Base-by-base conservation (phyloP, 2,888 invertebrate genomes). In the Dysmachus trigonus region DNA sequence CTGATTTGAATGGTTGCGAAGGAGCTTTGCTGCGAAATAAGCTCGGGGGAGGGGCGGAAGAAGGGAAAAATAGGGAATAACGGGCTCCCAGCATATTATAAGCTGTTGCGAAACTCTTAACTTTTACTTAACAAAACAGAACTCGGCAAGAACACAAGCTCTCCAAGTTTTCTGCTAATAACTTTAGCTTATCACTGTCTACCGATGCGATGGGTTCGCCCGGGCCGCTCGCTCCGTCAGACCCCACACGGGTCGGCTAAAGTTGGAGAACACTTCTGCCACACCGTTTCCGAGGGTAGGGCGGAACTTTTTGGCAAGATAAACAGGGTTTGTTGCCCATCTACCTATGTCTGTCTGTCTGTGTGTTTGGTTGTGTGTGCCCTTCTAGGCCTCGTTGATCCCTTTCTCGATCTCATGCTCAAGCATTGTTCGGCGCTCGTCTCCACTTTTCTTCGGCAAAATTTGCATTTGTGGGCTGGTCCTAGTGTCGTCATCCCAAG, bases 151-250 rank as follows among this genome's bases (percentile, higher is more conserved):
- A 87, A 87, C 86, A 74, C 84, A 86, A 76, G 86, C 83, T 83
- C 86, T 86, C 77, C 51, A 76, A 82, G 86, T 87, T 86, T 74
- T 84, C 72, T 82, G 86, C 85, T 87, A 86, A 87, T 86, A 87
- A 87, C 84, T 86, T 86, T 83, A 77, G 87, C 86, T 87, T 87
- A 86, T 86, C 86, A 86, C 84, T 87, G 86, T 86, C 87, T 87
- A 84, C 86, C 86, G 86, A 86, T 86, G 81, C 86, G 86, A 86
- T 86, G 81, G 86, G 79, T 62, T 38, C n/a, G 30, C 27, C 31
- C 18, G n/a, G n/a, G n/a, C n/a, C n/a, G n/a, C n/a, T n/a, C n/a
- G 38, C 71, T 30, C n/a, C 13, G 13, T 31, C 22, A 31, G n/a
- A 41, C 41, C 86, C n/a, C 30, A 71, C 83, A 72, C n/a, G n/a